Evolutionary conservation across 1,140 invertebrate species (phyloP).

Genomic region (Medauroidea extradentata): DNA sequence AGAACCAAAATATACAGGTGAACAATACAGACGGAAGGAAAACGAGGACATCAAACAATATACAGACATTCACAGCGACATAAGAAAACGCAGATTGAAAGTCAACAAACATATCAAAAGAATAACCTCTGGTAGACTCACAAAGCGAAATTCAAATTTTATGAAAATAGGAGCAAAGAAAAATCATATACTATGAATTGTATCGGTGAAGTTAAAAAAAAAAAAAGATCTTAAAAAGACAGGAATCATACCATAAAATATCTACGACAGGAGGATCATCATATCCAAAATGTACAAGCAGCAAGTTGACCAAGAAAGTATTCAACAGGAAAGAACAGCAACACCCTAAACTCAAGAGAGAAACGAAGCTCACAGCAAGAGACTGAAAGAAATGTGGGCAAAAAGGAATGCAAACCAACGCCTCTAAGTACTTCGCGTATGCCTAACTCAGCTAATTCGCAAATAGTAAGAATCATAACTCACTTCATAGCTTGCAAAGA

Average conservation of each 20-base stretch:
- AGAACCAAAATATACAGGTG: conserved; percentile 5
- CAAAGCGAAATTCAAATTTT: conserved; percentile 2
- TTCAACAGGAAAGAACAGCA: background rate
- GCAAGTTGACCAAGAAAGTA: background rate
- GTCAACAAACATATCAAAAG: conserved; percentile 8
- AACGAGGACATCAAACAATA: conserved; percentile 11
- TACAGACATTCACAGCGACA: conserved; percentile 5
- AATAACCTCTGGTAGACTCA: conserved; percentile 3
- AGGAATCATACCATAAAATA: background rate
- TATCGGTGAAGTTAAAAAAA: no score
- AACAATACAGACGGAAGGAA: conserved; percentile 3
- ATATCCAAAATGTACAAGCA: background rate
- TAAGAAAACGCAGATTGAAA: conserved; percentile 14
- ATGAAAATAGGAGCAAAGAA: background rate
- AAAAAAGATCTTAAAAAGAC: background rate
- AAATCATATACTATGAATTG: background rate
- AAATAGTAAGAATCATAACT: no score
- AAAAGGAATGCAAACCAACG: background rate
- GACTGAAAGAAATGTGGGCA: background rate
- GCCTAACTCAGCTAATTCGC: background rate
- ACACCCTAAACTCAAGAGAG: background rate
- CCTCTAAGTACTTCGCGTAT: background rate
- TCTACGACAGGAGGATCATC: background rate
- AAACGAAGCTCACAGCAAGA: background rate
- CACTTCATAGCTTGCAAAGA: no score